A percentile compares a stretch with the other conserved stretches of the same genome.
Conservation (phyloP, 2,888 invertebrate species). For the Dysmachus trigonus region DNA sequence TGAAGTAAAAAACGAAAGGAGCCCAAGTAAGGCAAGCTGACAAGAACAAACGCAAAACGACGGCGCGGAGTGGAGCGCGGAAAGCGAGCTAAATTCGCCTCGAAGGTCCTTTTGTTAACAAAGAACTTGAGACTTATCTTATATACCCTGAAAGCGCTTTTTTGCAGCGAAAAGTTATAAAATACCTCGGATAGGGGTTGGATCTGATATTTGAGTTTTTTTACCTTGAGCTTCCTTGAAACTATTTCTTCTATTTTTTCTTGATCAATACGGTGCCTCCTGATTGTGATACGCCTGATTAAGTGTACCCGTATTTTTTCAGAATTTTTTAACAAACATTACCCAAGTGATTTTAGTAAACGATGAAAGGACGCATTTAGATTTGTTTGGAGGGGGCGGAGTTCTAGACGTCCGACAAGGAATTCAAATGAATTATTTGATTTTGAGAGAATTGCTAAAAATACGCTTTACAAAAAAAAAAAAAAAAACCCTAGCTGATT, state of each 20-base stretch:
- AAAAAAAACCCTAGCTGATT: background rate
- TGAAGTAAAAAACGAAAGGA: slow-evolving; percentile 14
- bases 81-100: slow-evolving; percentile 27
- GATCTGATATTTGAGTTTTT: slow-evolving; percentile 25
- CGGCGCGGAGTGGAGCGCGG: background rate
- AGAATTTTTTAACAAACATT: background rate
- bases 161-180: slow-evolving; percentile 37
- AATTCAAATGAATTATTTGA: background rate
- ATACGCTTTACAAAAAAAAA: too few species aligned
- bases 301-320: background rate
- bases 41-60: background rate
- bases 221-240: background rate
- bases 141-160: slow-evolving; percentile 34
- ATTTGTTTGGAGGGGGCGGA: background rate
- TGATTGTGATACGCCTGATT: background rate
- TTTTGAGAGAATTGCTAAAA: background rate
- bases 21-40: background rate
- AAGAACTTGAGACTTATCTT: slow-evolving; percentile 38
- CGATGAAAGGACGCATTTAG: background rate
- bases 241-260: slow-evolving; percentile 1
- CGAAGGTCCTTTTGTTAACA: slow-evolving; percentile 39
- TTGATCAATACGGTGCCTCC: background rate
- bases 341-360: background rate
- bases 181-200: slow-evolving; percentile 35
- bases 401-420: background rate